Evolutionary conservation across 2,888 invertebrate genomes (phyloP).

Genomic region (Agriopis marginaria): DNA sequence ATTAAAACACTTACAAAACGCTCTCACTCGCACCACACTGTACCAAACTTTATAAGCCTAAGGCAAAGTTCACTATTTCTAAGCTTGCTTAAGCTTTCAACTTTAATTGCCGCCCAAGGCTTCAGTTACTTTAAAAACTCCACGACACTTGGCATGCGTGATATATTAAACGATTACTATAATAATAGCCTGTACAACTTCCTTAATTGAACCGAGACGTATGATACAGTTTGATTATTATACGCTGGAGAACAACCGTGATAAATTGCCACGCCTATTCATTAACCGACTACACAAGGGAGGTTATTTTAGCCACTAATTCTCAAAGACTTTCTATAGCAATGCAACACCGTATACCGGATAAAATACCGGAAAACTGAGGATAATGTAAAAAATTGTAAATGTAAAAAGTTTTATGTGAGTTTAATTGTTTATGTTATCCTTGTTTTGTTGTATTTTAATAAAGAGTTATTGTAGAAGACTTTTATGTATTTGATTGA

Average conservation of each 20-base stretch:
- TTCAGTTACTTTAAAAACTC: conserved; percentile 49
- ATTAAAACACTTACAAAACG: not conserved
- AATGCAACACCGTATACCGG: too few relatives aligned
- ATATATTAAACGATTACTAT: conserved; percentile 65
- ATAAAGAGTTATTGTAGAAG: too few relatives aligned
- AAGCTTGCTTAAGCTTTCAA: conserved; percentile 64
- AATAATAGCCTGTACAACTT: conserved; percentile 51
- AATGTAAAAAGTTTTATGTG: too few relatives aligned
- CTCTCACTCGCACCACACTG: conserved; percentile 13
- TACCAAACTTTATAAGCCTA: conserved; percentile 29
- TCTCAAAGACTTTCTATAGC: too few relatives aligned
- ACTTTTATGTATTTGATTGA: too few relatives aligned
- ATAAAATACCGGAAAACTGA: too few relatives aligned
- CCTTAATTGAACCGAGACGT: conserved; percentile 36
- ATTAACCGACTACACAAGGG: too few relatives aligned
- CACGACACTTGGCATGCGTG: conserved; percentile 61
- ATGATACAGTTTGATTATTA: conserved; percentile 23
- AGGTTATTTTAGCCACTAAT: too few relatives aligned
- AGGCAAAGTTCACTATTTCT: conserved; percentile 52
- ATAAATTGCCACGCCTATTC: not conserved
- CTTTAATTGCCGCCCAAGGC: conserved; percentile 74
- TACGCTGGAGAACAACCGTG: not conserved
- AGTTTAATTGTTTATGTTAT: too few relatives aligned
- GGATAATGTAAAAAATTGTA: too few relatives aligned
- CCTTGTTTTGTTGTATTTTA: too few relatives aligned